Conservation (phyloP, 2,113 vertebrate genomes). For the Myiozetetes cayanensis region DNA sequence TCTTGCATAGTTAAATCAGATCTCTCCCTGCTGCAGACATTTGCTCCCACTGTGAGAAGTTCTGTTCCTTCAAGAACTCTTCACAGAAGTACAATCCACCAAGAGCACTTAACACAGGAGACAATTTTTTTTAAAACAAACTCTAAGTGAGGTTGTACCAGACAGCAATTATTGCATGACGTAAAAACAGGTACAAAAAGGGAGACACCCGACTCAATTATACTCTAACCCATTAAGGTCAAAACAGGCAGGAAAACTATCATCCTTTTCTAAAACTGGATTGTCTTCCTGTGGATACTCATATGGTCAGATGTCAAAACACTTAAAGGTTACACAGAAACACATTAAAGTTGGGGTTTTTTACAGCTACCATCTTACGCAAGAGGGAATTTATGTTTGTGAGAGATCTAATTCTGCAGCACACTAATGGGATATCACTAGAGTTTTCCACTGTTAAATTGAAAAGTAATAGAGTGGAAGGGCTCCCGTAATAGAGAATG, state of each 20-base stretch:
- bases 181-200: not conserved
- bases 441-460: not conserved
- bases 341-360: not conserved
- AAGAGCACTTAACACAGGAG: not conserved
- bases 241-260: not conserved
- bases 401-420: not conserved
- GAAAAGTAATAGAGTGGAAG: not conserved
- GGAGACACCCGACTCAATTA: not conserved
- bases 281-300: not conserved
- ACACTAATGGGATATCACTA: not conserved
- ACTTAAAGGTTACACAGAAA: not conserved
- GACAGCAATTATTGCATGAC: not conserved
- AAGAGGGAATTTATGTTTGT: not conserved
- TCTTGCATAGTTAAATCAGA: not conserved
- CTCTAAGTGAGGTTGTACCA: not conserved
- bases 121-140: not conserved
- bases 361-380: not conserved
- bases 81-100: not conserved
- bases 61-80: not conserved
- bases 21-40: not conserved
- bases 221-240: not conserved
- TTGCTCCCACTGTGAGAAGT: not conserved
- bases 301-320: not conserved
- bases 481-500: not conserved
- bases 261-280: not conserved